These are phyloP conservation scores for Helobdella robusta DNA, from an alignment of 2,888 invertebrate species.

Conservation along the genomic window DNA sequence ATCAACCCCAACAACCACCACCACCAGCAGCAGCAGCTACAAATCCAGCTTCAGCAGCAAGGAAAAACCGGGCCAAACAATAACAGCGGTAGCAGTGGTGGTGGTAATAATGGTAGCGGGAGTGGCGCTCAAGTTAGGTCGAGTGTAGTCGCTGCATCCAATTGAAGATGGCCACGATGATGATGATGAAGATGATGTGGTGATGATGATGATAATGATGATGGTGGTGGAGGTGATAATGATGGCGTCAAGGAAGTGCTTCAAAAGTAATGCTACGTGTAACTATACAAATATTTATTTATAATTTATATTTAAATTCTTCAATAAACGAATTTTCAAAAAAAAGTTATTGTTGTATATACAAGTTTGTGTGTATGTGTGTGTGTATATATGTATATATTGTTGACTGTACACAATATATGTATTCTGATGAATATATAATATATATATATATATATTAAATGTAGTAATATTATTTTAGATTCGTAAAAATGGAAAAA, in stretches of 20 bases:
- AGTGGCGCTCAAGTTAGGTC: background rate
- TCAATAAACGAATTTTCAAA: too few relatives aligned
- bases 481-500: too few relatives aligned
- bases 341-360: too few relatives aligned
- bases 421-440: too few relatives aligned
- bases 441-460: too few relatives aligned
- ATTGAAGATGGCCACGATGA: background rate
- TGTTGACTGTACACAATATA: slow-evolving; percentile 11
- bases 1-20: slow-evolving; percentile 29
- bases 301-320: too few relatives aligned
- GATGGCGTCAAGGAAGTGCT: too few relatives aligned
- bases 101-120: slow-evolving; percentile 6
- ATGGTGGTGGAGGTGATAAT: slow-evolving; percentile 47
- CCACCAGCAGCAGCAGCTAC: background rate
- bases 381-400: slow-evolving; percentile 14
- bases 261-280: too few relatives aligned
- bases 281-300: too few relatives aligned
- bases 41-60: background rate
- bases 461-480: too few relatives aligned
- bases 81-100: slow-evolving; percentile 3
- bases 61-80: background rate
- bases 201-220: slow-evolving; percentile 46
- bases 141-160: background rate
- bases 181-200: background rate
- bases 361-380: slow-evolving; percentile 1